phyloP scores from a whole-genome alignment of 2,888 invertebrate genomes.

The Tetranychus truncatus region DNA sequence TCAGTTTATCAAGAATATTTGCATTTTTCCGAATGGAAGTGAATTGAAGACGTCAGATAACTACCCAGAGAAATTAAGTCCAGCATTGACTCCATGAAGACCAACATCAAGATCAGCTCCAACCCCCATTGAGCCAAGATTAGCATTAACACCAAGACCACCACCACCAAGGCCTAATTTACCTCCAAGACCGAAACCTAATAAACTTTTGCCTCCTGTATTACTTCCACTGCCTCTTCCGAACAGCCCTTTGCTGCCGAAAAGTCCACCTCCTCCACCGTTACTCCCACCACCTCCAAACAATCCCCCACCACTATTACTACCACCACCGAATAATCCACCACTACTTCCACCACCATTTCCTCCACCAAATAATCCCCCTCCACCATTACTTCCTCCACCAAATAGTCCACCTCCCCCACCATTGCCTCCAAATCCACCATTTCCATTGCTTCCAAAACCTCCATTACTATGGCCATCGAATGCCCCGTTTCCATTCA shows the following conservation, averaged over 20 bases:
- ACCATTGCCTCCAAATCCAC: background rate
- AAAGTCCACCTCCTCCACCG: background rate
- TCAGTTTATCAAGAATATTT: too few species aligned
- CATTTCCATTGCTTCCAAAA: background rate
- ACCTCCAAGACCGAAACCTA: background rate
- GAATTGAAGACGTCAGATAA: background rate
- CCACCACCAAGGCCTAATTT: background rate
- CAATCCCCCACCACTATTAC: background rate
- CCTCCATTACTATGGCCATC: too few species aligned
- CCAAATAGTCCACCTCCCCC: background rate
- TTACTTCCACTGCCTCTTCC: background rate
- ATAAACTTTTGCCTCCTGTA: background rate
- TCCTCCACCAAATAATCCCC: too few species aligned
- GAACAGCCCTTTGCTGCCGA: background rate
- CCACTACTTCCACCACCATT: background rate
- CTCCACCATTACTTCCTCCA: background rate
- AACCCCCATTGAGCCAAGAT: background rate
- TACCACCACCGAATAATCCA: background rate
- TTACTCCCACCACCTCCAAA: background rate
- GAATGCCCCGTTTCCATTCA: too few species aligned
- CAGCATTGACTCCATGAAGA: background rate
- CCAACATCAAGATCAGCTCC: background rate
- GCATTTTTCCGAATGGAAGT: too few species aligned
- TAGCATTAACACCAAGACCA: background rate
- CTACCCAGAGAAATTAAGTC: background rate